A percentile compares a stretch with the other conserved stretches of the same genome.
These are phyloP conservation scores for Ailuropoda melanoleuca DNA, from an alignment of 2,113 vertebrate species.

Conservation along the genomic window DNA sequence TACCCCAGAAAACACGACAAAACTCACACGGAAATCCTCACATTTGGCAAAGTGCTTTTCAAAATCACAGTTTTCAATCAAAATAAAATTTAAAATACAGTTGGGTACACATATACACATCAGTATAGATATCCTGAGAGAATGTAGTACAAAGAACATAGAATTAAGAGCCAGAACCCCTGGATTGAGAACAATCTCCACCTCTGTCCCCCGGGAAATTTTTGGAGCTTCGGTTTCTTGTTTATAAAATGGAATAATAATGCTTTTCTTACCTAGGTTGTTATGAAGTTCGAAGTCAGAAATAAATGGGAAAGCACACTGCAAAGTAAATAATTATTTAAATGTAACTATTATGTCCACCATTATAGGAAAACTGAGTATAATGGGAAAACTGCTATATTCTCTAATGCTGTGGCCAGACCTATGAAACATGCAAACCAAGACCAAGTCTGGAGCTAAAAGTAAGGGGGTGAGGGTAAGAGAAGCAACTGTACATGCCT, in stretches of 20 bases:
- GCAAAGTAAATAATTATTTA: background rate
- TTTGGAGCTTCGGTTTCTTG: background rate
- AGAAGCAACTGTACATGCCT: accelerated
- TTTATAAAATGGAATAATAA: background rate
- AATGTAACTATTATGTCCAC: background rate
- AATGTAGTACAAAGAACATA: background rate
- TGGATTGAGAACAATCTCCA: background rate
- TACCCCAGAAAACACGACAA: constrained; percentile 20
- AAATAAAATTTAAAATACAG: constrained; percentile 14
- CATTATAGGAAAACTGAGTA: background rate
- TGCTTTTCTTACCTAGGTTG: background rate
- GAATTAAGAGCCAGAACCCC: background rate
- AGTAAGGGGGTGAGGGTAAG: accelerated
- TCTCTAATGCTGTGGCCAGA: background rate
- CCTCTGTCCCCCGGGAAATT: background rate
- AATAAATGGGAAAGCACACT: background rate
- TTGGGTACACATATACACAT: background rate
- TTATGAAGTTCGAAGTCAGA: background rate
- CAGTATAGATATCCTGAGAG: background rate
- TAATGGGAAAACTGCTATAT: background rate
- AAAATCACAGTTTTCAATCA: background rate
- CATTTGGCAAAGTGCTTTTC: background rate
- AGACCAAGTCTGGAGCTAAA: background rate
- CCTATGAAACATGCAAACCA: background rate
- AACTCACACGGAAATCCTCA: background rate